Evolutionary conservation across 1,140 invertebrate genomes (phyloP), one percentile per base, ranked within the genome.

Genomic region (Myzus persicae): DNA sequence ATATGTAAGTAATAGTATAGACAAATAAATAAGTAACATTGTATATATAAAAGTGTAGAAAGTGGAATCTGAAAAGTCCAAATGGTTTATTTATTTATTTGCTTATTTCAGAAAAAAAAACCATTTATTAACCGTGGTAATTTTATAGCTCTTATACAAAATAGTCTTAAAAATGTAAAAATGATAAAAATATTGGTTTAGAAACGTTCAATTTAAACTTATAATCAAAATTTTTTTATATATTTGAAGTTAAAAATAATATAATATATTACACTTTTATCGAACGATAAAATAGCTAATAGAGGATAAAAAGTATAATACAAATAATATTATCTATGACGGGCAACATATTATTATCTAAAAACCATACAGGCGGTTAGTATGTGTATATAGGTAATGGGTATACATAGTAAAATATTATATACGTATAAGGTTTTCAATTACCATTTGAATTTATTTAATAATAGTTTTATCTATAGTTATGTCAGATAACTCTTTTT

Each of bases 391-490:
- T 18, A 48, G 11, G 8, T 48, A n/a, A 48, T 48, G 18, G 46
- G 46, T 48, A 11, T 48, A 48, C 18, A 48, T 48, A 48, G 46
- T 48, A 48, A 18, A 18, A 48, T 51, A 51, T 22, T 51, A 48
- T 51, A 51, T 51, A 24, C 46, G 7, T 22, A 51, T 51, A n/a
- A n/a, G 22, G 48, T 51, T 51, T 51, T 51, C 20, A 51, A 24
- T 51, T 51, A 51, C 48, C 0, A 51, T 51, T 76, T n/a, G 14
- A 18, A 76, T 76, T 76, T n/a, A 76, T n/a, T 76, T 76, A 76
- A 76, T 76, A 76, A n/a, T n/a, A 76, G 59, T 76, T 36, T 76
- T 76, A 76, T 76, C 59, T 76, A n/a, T n/a, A 76, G 59, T 76
- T 76, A 76, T 76, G 59, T n/a, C 14, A n/a, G 14, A 76, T 76